phyloP scores from a whole-genome alignment of 2,113 vertebrate genomes.

The Falco punctatus region DNA sequence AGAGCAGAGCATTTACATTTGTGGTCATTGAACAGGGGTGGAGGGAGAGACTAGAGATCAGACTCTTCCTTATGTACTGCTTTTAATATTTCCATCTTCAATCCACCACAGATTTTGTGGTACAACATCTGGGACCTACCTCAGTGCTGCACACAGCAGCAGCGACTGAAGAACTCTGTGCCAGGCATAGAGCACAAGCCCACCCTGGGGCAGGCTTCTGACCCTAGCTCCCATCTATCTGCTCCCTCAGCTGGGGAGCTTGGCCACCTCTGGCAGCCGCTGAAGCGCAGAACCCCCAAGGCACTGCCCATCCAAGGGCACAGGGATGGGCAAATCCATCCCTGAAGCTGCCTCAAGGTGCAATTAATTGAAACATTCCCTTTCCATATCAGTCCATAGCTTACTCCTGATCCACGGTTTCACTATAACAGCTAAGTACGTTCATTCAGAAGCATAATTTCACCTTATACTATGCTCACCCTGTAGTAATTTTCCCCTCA shows the following conservation, averaged over 20 bases:
- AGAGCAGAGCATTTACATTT: background rate
- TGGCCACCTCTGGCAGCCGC: fast-evolving
- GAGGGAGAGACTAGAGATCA: background rate
- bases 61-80: background rate
- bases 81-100: background rate
- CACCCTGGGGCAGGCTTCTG: background rate
- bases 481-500: background rate
- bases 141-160: background rate
- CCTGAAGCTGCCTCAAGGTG: background rate
- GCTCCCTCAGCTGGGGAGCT: background rate
- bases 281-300: background rate
- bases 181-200: background rate
- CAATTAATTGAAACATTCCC: background rate
- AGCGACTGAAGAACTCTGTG: background rate
- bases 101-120: background rate
- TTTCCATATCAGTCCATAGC: background rate
- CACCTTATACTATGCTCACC: background rate
- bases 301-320: background rate
- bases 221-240: background rate
- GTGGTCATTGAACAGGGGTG: background rate
- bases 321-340: background rate
- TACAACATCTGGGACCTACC: background rate
- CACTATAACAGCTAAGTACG: background rate
- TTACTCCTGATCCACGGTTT: background rate
- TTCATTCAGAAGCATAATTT: background rate